These are phyloP conservation scores for Selene dorsalis DNA, from an alignment of 2,797 vertebrate genomes.

Conservation along the genomic window DNA sequence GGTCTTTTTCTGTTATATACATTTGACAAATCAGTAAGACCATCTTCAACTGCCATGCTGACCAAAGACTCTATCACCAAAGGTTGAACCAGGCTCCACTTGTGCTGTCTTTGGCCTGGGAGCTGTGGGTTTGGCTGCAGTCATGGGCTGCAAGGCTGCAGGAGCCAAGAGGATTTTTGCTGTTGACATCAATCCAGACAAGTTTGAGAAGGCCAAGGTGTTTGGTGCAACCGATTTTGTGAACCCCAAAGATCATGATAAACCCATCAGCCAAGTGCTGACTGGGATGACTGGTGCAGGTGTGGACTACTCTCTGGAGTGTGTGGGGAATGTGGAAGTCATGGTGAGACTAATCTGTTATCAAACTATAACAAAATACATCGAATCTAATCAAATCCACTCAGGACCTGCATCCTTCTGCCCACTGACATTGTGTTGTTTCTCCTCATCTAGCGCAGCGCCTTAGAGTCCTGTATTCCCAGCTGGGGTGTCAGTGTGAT, in stretches of 20 bases:
- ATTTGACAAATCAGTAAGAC: background rate
- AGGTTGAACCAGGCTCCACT: constrained; percentile 93
- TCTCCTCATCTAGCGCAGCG: constrained; percentile 83
- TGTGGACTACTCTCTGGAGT: constrained; percentile 95
- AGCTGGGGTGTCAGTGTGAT: constrained; percentile 94
- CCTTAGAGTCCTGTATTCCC: constrained; percentile 90
- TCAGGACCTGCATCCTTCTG: background rate
- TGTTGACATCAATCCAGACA: constrained; percentile 91
- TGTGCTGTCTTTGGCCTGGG: constrained; percentile 95
- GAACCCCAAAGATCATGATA: constrained; percentile 89
- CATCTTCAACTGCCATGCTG: background rate
- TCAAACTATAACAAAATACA: too few relatives aligned
- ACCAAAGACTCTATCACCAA: background rate
- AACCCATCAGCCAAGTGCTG: constrained; percentile 90
- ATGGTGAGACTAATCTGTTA: constrained; percentile 85
- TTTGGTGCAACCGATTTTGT: constrained; percentile 94
- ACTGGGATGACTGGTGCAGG: constrained; percentile 90
- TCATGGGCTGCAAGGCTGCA: constrained; percentile 94
- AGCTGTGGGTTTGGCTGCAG: constrained; percentile 93
- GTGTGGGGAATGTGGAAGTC: constrained; percentile 88
- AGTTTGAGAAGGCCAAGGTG: constrained; percentile 89
- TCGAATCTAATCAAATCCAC: background rate
- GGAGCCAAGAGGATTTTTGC: constrained; percentile 93
- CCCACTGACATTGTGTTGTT: background rate
- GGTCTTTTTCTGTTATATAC: too few relatives aligned